Base-by-base conservation (phyloP, 2,888 invertebrate species). In the Agonopterix subpropinquella region DNA sequence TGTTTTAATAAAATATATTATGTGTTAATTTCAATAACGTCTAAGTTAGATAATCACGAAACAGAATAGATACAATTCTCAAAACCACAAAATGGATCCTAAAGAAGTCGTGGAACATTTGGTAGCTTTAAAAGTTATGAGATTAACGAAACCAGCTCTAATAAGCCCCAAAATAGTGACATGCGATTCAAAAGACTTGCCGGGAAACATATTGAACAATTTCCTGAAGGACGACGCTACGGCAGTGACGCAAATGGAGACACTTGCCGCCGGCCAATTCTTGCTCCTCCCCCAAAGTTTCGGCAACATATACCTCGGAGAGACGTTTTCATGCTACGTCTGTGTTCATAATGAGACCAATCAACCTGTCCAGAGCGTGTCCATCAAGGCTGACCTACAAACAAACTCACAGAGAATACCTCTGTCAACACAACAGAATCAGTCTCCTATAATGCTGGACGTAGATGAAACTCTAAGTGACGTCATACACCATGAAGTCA, bases 401-500 rank as follows among this genome's bases (percentile, higher is more conserved):
- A 98, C 98, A 7, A 96, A 93, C 69, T 92, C 95, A 3, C 97
- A 98, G 70, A 91, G 95, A 56, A 93, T 98, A 64, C 92, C 94
- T 47, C 84, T 99, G 52, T 92, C 95, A 4, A 93, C 94, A 59
- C 92, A 92, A 62, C 92, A 93, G 64, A 91, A 91, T 54, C 91
- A 92, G 59, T 79, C 90, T 2, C 90, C 92, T 7, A 85, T 90
- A 0, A 86, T 90, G 62, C 76, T 93, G 47, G 89, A 89, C 63
- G 93, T 96, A 1, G 95, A 96, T 65, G 93, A 95, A 70, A 98
- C 96, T 9, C 90, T 98, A 11, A 97, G 98, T 84, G 95, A 98
- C 84, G 96, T 99, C 37, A 97, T 99, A 69, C 96, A 97, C 70
- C 98, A 99, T 86, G 99, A 99, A 91, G 98, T 99, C n/a, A 99